Percentiles rank a stretch among this genome's conserved stretches.
These are phyloP conservation scores for Archocentrus centrarchus DNA, from an alignment of 2,113 vertebrate genomes.

Conservation along the genomic window DNA sequence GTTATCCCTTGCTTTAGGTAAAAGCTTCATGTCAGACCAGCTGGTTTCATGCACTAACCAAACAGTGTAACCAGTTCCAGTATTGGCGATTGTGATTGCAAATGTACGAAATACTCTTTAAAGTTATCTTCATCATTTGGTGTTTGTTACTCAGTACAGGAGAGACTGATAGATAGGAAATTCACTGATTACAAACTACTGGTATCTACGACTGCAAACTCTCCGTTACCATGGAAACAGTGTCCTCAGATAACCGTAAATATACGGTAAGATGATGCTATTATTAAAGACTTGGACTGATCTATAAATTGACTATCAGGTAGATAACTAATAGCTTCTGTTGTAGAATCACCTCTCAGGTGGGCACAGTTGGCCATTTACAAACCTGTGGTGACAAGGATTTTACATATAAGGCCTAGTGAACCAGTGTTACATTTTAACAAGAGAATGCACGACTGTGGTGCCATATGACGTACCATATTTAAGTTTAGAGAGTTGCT, in stretches of 20 bases:
- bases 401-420: background rate
- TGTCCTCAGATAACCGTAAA: conserved; percentile 41
- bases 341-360: background rate
- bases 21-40: background rate
- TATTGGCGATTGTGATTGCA: background rate
- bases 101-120: background rate
- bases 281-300: conserved; percentile 42
- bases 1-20: background rate
- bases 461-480: background rate
- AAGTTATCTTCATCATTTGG: background rate
- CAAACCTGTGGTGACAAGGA: background rate
- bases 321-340: conserved; percentile 13
- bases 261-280: conserved; percentile 31
- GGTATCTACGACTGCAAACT: conserved; percentile 38
- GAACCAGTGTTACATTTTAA: background rate
- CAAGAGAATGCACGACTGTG: background rate
- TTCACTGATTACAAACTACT: conserved; percentile 33
- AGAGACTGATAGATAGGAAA: conserved; percentile 5
- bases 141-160: background rate
- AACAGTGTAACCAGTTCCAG: background rate
- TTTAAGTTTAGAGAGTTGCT: background rate
- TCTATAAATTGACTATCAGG: conserved; percentile 44
- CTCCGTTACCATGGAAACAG: conserved; percentile 63
- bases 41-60: background rate
- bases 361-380: background rate